Evolutionary conservation across 2,797 vertebrate genomes (phyloP).

Genomic region (Euthynnus affinis): DNA sequence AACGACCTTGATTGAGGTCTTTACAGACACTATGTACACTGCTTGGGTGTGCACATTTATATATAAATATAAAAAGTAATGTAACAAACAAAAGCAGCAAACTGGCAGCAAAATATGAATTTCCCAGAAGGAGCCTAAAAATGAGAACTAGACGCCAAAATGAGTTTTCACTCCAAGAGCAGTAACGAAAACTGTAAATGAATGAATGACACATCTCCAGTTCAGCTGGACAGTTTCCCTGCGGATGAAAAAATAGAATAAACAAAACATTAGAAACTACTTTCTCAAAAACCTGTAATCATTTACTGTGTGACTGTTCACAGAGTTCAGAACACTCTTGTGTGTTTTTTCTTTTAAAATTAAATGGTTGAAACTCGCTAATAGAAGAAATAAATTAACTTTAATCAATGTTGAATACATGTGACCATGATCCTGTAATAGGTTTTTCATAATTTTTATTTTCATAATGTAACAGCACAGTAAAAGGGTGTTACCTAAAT

Average conservation of each 20-base stretch:
- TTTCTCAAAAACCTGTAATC: no score
- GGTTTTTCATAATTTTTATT: no score
- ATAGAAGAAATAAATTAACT: background rate
- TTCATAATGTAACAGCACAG: background rate
- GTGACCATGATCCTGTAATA: background rate
- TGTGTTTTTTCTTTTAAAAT: no score
- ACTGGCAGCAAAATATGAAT: constrained; percentile 22
- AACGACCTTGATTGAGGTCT: constrained; percentile 18
- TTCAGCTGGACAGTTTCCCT: background rate
- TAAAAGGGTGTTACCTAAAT: background rate
- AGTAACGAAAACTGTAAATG: background rate
- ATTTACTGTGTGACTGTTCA: no score
- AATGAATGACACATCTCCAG: background rate
- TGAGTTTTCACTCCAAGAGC: background rate
- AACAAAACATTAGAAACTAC: no score
- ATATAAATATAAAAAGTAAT: background rate
- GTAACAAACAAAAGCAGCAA: constrained; percentile 5
- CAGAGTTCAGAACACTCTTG: no score
- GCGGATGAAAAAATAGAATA: background rate
- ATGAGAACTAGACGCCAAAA: background rate
- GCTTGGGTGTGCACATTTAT: background rate
- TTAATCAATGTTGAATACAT: background rate
- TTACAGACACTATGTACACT: background rate
- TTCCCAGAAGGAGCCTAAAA: background rate
- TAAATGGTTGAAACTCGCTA: background rate